phyloP scores from a whole-genome alignment of 2,113 vertebrate species.

The Apus apus region DNA sequence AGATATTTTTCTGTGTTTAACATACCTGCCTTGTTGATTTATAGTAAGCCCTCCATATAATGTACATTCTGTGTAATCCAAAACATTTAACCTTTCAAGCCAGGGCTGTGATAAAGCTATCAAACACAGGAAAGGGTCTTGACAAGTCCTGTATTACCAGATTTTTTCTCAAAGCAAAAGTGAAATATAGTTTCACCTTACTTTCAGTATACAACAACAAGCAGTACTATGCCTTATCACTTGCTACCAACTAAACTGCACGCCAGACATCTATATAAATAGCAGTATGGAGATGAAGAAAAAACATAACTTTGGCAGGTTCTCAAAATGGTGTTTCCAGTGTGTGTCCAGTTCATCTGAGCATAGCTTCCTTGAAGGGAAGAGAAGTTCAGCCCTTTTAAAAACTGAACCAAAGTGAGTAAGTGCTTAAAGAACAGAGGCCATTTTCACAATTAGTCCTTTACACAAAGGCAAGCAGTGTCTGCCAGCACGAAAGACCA shows the following conservation, averaged over 20 bases:
- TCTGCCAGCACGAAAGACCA: neutral
- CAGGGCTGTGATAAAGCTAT: conserved; percentile 75
- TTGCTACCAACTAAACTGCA: conserved; percentile 39
- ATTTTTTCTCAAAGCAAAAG: conserved; percentile 52
- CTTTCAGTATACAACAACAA: conserved; percentile 40
- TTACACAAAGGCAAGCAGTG: neutral
- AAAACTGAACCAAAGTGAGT: neutral
- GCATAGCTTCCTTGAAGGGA: neutral
- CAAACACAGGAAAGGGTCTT: conserved; percentile 76
- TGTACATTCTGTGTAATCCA: conserved; percentile 78
- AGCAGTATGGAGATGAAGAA: neutral
- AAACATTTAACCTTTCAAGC: conserved; percentile 79
- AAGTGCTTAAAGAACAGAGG: neutral
- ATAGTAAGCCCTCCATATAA: conserved; percentile 77
- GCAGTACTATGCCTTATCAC: neutral
- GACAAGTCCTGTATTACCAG: conserved; percentile 68
- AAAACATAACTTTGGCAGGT: neutral
- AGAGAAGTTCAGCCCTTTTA: neutral
- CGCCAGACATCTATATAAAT: neutral
- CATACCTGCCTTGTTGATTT: conserved; percentile 82
- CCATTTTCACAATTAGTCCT: neutral
- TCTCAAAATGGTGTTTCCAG: neutral
- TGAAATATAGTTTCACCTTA: conserved; percentile 51
- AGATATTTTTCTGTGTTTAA: conserved; percentile 79
- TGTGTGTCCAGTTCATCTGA: neutral